These are phyloP conservation scores for Rhopalosiphum maidis DNA, from an alignment of 1,140 invertebrate genomes.

Conservation along the genomic window DNA sequence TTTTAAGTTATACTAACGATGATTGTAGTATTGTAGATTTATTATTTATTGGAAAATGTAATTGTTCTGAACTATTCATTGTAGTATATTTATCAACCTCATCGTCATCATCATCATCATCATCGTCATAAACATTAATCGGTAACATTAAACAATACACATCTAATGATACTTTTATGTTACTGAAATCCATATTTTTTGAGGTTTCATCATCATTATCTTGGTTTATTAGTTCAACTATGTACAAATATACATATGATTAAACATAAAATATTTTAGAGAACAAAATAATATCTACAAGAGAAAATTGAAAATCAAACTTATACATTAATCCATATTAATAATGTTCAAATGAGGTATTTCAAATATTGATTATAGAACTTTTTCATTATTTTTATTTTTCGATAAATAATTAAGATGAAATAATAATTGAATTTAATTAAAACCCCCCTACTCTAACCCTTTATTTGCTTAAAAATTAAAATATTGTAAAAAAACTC, in stretches of 20 bases:
- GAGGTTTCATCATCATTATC: constrained; percentile 10
- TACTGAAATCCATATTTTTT: background rate
- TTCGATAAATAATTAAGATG: background rate
- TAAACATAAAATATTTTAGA: background rate
- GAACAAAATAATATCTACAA: background rate
- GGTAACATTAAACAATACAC: constrained; percentile 54
- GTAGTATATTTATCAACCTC: background rate
- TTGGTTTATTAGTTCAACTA: constrained; percentile 38
- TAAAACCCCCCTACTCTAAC: too few relatives aligned
- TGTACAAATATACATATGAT: background rate
- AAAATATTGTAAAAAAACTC: too few relatives aligned
- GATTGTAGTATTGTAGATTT: background rate
- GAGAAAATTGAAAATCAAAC: background rate
- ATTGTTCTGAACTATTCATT: constrained; percentile 15
- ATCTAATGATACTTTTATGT: constrained; percentile 48
- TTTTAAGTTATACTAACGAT: background rate
- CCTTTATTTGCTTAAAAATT: too few relatives aligned
- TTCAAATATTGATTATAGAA: background rate
- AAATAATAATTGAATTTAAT: background rate
- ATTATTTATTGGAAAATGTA: constrained; percentile 19
- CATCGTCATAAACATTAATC: background rate
- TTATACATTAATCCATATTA: background rate
- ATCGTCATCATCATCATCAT: background rate
- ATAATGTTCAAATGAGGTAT: background rate
- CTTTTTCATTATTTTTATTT: background rate